Evolutionary conservation across 2,113 vertebrate genomes (phyloP), one percentile per base, ranked within the genome.

Genomic region (Melanostigma gelatinosum): DNA sequence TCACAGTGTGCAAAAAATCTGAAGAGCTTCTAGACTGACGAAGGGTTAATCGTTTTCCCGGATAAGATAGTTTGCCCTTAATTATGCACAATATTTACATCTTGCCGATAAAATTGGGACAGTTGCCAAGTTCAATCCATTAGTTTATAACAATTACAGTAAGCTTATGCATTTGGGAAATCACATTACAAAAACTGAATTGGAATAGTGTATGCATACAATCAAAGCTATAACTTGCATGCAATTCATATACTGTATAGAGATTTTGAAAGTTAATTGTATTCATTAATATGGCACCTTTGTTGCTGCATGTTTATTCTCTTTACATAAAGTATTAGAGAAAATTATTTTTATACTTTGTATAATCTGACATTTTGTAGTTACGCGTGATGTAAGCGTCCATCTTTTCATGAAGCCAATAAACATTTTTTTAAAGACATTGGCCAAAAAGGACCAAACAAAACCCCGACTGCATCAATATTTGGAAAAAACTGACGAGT

Each of bases 401-500:
- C 3, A 20, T 64, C 11, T 29, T 55, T 40, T 62, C 29, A 63
- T 8, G n/a, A 36, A 18, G 50, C 29, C 16, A 55, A 42, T 13
- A 42, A 34, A 50, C 10, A 4, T 24, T 24, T 24, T 24, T 24
- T 24, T 24, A 38, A 32, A 27, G 8, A 34, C 7, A 0, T 44
- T 18, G 58, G 36, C 54, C 24, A 44, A 46, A 67, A 60, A 42
- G 2, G 9, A 42, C 40, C 8, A 69, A 46, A 11, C 36, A n/a
- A 46, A 52, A 72, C 10, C 32, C 8, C 15, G 4, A 5, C 6
- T 1, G 20, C 9, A 57, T 75, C 27, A 64, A 65, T 62, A 20
- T 50, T 42, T 60, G 65, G 38, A 64, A 75, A 54, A 83, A 78
- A 82, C 68, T 60, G 50, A 92, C 86, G 38, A 88, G 66, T 62